Evolutionary conservation across 1,140 invertebrate species (phyloP), one percentile per base, ranked within the genome.

Genomic region (Linepithema humile): DNA sequence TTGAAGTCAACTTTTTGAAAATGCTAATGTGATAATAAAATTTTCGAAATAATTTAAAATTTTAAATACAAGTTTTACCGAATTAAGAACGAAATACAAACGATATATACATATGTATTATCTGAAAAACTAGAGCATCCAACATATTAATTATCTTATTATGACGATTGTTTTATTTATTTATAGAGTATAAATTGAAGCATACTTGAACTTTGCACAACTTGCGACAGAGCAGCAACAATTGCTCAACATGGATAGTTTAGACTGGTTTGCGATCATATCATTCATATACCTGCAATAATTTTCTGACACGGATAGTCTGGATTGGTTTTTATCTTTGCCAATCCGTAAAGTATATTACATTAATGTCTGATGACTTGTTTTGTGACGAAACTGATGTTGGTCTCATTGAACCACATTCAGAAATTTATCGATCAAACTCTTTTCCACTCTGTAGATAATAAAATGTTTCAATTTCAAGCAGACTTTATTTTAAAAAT

Each of bases 261-360:
- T 69, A 23, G 9, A 40, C 20, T 67, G 35, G 17, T 69, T 78
- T n/a, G 48, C 35, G 74, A 78, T 78, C 17, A 48, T 53, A 78
- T 78, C 64, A 48, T 70, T 65, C n/a, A 32, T 32, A 20, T 80
- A 55, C 12, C 12, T 29, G 48, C 23, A 53, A 77, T 40, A 35
- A 57, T 55, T 69, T 29, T 2, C 45, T 48, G 75, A 43, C 45
- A 50, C 5, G n/a, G 32, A 64, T 29, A 29, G 23, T 43, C 62
- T 32, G 23, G 9, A 69, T 17, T 69, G n/a, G 23, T 80, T 80
- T 80, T 32, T 78, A 40, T 43, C 62, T 23, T 69, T 80, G 35
- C 23, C 7, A 69, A 57, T 69, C 35, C 0, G 26, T 26, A 17
- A 12, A 10, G 69, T 48, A 48, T 65, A 78, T 53, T 69, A 69